Evolutionary conservation across 2,113 vertebrate species (phyloP).

Genomic region (Romanogobio albipinnatus): DNA sequence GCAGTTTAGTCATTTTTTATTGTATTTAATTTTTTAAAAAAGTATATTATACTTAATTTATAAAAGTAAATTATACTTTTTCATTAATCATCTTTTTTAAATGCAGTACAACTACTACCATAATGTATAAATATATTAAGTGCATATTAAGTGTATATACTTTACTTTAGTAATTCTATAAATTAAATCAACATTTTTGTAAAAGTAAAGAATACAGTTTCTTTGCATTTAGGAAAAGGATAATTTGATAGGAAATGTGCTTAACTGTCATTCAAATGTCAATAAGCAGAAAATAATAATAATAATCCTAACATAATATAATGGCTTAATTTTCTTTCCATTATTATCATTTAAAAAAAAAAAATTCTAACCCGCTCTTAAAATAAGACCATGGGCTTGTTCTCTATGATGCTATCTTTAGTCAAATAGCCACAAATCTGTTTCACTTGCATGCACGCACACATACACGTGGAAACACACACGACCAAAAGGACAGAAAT

Average conservation of each 20-base stretch:
- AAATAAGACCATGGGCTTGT: background rate
- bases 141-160: too few species aligned
- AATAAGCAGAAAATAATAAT: too few species aligned
- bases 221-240: too few species aligned
- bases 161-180: too few species aligned
- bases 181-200: too few species aligned
- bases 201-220: too few species aligned
- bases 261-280: too few species aligned
- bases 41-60: too few species aligned
- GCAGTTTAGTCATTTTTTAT: background rate
- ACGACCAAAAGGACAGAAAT: background rate
- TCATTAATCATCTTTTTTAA: background rate
- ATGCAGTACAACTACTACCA: background rate
- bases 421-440: background rate
- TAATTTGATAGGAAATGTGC: too few species aligned
- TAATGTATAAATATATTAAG: too few species aligned
- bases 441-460: constrained; percentile 32
- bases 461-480: constrained; percentile 11
- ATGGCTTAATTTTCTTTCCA: background rate
- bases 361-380: background rate
- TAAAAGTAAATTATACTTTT: background rate
- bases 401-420: background rate
- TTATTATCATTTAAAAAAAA: background rate
- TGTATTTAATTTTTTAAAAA: background rate
- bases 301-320: background rate